These are phyloP conservation scores for Cynoglossus semilaevis DNA, from an alignment of 2,113 vertebrate genomes.

Conservation along the genomic window DNA sequence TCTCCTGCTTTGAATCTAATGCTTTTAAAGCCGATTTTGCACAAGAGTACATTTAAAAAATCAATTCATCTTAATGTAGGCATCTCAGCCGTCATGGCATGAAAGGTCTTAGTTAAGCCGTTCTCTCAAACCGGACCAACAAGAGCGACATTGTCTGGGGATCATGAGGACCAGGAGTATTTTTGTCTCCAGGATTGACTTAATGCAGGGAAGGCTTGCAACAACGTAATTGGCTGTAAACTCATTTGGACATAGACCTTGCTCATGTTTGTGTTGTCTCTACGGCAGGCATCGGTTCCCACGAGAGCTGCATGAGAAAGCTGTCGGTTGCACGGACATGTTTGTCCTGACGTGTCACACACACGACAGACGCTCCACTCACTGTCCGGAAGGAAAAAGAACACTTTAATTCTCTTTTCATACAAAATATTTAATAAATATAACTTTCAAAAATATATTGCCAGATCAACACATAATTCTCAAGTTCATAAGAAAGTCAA, in stretches of 20 bases:
- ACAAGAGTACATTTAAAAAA: slow-evolving; percentile 2
- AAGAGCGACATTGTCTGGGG: slow-evolving; percentile 38
- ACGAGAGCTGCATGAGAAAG: slow-evolving; percentile 40
- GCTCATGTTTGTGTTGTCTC: slow-evolving; percentile 31
- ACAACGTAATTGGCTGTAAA: slow-evolving; percentile 50
- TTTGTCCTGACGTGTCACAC: slow-evolving; percentile 54
- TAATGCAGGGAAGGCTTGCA: slow-evolving; percentile 21
- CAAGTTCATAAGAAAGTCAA: slow-evolving; percentile 86
- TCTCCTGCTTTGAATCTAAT: slow-evolving; percentile 43
- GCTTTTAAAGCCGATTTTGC: slow-evolving; percentile 41
- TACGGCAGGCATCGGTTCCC: slow-evolving; percentile 41
- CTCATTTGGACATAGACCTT: slow-evolving; percentile 44
- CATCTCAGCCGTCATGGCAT: slow-evolving; percentile 7
- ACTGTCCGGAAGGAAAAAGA: slow-evolving; percentile 63
- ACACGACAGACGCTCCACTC: slow-evolving; percentile 49
- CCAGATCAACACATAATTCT: slow-evolving; percentile 89
- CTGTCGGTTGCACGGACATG: slow-evolving; percentile 30
- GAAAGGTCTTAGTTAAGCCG: slow-evolving; percentile 21
- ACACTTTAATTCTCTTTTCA: slow-evolving; percentile 86
- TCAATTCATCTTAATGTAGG: background rate
- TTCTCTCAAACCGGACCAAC: slow-evolving; percentile 29
- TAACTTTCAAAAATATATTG: slow-evolving; percentile 99
- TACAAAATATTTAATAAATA: slow-evolving; percentile 99
- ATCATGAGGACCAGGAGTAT: slow-evolving; percentile 42
- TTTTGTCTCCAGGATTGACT: slow-evolving; percentile 42